These are phyloP conservation scores for Hymenochirus boettgeri DNA, from an alignment of 2,113 vertebrate genomes.

Conservation along the genomic window DNA sequence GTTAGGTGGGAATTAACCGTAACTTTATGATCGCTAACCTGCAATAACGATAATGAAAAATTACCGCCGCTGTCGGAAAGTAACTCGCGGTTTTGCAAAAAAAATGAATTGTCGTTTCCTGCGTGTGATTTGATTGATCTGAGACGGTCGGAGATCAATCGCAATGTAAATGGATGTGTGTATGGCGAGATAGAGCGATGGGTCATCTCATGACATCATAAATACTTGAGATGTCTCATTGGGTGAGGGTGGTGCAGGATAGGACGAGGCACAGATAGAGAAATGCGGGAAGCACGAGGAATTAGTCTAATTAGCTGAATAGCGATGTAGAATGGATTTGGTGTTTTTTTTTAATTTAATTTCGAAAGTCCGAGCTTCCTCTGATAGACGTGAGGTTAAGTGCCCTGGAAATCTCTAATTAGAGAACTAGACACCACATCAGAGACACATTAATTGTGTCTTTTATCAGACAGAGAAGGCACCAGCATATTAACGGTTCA, in stretches of 20 bases:
- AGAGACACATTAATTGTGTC: conserved; percentile 1
- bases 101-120: no score
- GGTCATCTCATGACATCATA: no score
- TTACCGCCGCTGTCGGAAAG: no score
- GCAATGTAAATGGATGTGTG: no score
- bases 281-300: not conserved
- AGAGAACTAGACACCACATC: conserved; percentile 1
- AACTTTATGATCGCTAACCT: no score
- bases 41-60: no score
- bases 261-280: not conserved
- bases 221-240: no score
- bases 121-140: no score
- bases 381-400: not conserved
- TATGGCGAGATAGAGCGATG: no score
- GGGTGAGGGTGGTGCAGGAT: not conserved
- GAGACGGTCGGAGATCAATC: no score
- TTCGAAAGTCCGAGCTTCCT: not conserved
- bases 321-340: conserved; percentile 1
- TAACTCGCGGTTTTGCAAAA: no score
- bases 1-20: no score
- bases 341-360: not conserved
- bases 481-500: not conserved
- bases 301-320: conserved; percentile 28
- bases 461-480: not conserved
- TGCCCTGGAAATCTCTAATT: conserved; percentile 12